Evolutionary conservation across 2,888 invertebrate species (phyloP), one percentile per base, ranked within the genome.

Genomic region (Caenorhabditis becei): DNA sequence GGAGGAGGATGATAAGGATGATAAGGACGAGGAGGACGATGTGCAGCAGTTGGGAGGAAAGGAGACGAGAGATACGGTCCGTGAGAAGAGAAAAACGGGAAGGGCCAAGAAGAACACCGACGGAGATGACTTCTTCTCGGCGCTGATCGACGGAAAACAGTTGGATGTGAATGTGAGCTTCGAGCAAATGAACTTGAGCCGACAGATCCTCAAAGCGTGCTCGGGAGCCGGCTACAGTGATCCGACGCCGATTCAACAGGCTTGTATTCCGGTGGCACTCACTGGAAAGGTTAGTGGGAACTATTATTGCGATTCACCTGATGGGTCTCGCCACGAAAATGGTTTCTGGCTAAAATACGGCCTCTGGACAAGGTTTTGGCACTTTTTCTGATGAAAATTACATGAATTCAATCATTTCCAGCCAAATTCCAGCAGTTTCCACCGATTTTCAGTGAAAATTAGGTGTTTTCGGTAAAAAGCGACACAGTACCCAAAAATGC

Each of bases 231-330:
- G 96, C 87, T 98, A 95, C 92, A 94, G 95, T 4, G 95, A 96
- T 91, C 98, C 99, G 0, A 99, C 99, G 0, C 97, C 97, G 0
- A 97, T 99, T 89, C 99, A 99, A 92, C 94, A 96, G 0, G 95
- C 96, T 0, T 96, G 97, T 0, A 96, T 99, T 91, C 98, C 99
- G 0, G 94, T 97, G 11, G 97, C 96, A 3, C 92, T 99, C 74
- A 93, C 96, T 86, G 96, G 97, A 18, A 94, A 95, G 88, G 82
- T 18, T 26, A 26, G 35, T 35, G n/a, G n/a, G n/a, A n/a, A n/a
- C n/a, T n/a, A n/a, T n/a, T n/a, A n/a, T n/a, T n/a, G n/a, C n/a
- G n/a, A n/a, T n/a, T n/a, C n/a, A n/a, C n/a, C n/a, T n/a, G n/a
- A n/a, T n/a, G n/a, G n/a, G n/a, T n/a, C n/a, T n/a, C n/a, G n/a